Evolutionary conservation across 2,113 vertebrate species (phyloP).

Genomic region (Urocynchramus pylzowi): DNA sequence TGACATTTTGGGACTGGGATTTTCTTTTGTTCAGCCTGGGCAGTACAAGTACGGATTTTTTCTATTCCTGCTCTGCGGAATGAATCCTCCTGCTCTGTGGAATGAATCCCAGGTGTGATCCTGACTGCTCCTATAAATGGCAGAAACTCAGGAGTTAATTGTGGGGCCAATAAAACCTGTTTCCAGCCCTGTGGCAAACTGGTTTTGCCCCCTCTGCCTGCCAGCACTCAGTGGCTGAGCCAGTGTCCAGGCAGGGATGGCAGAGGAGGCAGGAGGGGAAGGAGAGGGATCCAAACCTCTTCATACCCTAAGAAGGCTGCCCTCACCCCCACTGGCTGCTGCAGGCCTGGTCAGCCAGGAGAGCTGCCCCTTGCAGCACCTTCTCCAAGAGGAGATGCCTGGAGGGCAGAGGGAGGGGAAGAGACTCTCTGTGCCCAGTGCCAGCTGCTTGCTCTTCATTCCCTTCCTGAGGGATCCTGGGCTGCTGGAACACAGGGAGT

Average conservation of each 20-base stretch:
- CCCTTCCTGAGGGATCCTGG: not conserved
- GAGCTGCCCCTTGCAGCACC: not conserved
- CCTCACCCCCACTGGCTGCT: not conserved
- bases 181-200: not conserved
- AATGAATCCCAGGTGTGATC: not conserved
- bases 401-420: not conserved
- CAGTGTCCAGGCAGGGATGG: not conserved
- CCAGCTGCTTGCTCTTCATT: not conserved
- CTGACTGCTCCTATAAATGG: not conserved
- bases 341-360: not conserved
- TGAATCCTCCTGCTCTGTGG: not conserved
- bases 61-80: not conserved
- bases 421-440: not conserved
- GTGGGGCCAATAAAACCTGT: not conserved
- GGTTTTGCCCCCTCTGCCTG: not conserved
- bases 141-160: not conserved
- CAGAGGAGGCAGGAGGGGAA: not conserved
- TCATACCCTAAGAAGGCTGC: not conserved
- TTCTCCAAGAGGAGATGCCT: not conserved
- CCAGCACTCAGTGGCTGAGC: not conserved
- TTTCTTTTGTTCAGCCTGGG: not conserved
- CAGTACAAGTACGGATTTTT: not conserved
- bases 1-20: not conserved
- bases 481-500: not conserved
- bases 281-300: not conserved